Base-by-base conservation (phyloP, 2,888 invertebrate genomes). In the Chymomyza fuscimana region DNA sequence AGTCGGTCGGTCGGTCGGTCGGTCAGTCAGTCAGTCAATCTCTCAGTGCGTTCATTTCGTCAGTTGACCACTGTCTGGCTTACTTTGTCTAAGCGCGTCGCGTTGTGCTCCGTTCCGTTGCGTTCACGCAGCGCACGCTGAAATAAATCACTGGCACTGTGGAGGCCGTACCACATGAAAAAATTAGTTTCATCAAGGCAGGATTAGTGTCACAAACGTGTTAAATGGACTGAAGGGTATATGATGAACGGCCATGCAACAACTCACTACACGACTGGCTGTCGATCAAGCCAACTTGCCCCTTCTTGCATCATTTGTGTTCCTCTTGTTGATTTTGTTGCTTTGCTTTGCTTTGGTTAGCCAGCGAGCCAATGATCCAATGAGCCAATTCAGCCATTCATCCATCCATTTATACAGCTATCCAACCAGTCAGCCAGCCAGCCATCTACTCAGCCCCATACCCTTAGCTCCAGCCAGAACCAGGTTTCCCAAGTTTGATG, bases 201-300 rank as follows among this genome's bases (percentile, higher is more conserved):
- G 91, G 91, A 92, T 92, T 92, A 92, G 89, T 90, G 91, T 92
- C 91, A 91, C 87, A 91, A 91, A 91, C 89, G 91, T 92, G 92
- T 92, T 92, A 92, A 92, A 92, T 92, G 91, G 91, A 91, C 91
- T 92, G 92, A 91, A 90, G 91, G 89, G 89, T 89, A 85, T 90
- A 85, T 90, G 90, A 90, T 90, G 90, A 90, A 90, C 90, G 89
- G 89, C 80, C 63, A 46, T 76, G 74, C 71, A 71, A 74, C 75
- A 74, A 73, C 72, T 78, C 68, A 66, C 69, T 68, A 69, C 68
- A 54, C 70, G 72, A 69, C 69, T 70, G 67, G 61, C 77, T 77
- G 76, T 77, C 76, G 76, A 72, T 72, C 77, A 72, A 78, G 60
- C 63, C 19, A 50, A n/a, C 63, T 46, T 5, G 40, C 59, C 29